Evolutionary conservation across 2,113 vertebrate species (phyloP), one percentile per base, ranked within the genome.

Genomic region (Microtus montanus): DNA sequence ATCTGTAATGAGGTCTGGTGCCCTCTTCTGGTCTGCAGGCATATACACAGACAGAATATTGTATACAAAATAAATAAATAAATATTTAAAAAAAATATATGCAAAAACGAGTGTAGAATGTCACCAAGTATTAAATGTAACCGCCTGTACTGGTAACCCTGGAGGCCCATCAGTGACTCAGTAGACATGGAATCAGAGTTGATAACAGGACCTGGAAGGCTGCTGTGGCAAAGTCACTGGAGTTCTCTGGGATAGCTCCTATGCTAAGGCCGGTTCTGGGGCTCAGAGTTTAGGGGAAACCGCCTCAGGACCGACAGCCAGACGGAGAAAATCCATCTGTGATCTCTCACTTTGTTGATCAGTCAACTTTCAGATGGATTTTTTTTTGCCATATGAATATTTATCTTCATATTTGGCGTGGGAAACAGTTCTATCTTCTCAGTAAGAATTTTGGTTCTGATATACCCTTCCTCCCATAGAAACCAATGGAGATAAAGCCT

Each of bases 401-500:
- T 78, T 92, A 84, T 52, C 19, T 80, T 86, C n/a, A 24, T 61
- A 26, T 74, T 88, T 91, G 44, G 9, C 44, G 20, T 84, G 6
- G 28, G 24, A 90, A 20, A 17, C 2, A 13, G 17, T 44, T 41
- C 84, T 33, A 49, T 79, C 5, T 74, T 90, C 73, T 52, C 35
- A n/a, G 5, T 86, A 61, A 77, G 73, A 52, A 75, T 70, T n/a
- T 94, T 89, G 91, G 64, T 38, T 91, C 20, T 77, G 33, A 38
- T 82, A 82, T 30, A 68, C 3, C 77, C 14, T 87, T 90, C 80
- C 7, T 73, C 94, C 91, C n/a, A 44, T 24, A 90, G n/a, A 92
- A 87, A 71, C 14, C n/a, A 3, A 64, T 58, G 8, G 1, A 66
- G 26, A 2, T 74, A 44, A 68, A 80, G 26, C 66, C 17, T 91